Conservation (phyloP, 2,113 vertebrate species). For the Anarrhichthys ocellatus region DNA sequence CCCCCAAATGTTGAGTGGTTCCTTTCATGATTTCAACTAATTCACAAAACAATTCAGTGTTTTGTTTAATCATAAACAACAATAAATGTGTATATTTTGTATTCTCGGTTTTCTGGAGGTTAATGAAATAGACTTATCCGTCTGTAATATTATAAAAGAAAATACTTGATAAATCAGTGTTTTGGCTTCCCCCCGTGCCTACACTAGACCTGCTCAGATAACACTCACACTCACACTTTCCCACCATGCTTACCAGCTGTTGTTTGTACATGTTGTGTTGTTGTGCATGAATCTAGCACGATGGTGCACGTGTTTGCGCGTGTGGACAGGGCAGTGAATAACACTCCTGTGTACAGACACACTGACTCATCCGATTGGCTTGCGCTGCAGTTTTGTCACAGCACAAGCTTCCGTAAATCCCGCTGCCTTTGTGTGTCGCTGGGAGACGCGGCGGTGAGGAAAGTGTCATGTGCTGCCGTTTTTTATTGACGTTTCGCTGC, state of each 20-base stretch:
- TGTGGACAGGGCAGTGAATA: slow-evolving; percentile 1
- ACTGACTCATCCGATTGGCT: slow-evolving; percentile 26
- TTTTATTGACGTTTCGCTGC: slow-evolving; percentile 23
- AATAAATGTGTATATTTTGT: not conserved
- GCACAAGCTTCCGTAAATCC: slow-evolving; percentile 43
- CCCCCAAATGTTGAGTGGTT: not conserved
- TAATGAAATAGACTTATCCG: not conserved
- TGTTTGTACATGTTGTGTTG: slow-evolving; percentile 33
- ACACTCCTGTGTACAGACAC: not conserved
- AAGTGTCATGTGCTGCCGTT: slow-evolving; percentile 36
- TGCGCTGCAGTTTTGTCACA: slow-evolving; percentile 48
- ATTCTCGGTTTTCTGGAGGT: no score
- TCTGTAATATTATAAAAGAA: not conserved
- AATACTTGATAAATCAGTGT: not conserved
- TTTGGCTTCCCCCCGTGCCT: not conserved
- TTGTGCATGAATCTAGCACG: slow-evolving; percentile 28
- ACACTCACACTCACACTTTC: slow-evolving; percentile 3
- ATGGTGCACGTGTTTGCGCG: slow-evolving; percentile 8
- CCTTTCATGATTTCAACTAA: not conserved
- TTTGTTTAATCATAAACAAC: not conserved
- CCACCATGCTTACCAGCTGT: slow-evolving; percentile 26
- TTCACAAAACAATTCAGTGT: not conserved
- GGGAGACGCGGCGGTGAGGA: slow-evolving; percentile 7
- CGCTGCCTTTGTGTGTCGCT: slow-evolving; percentile 16
- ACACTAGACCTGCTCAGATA: slow-evolving; percentile 4